Evolutionary conservation across 2,888 invertebrate species (phyloP), one percentile per base, ranked within the genome.

Genomic region (Neria commutata): DNA sequence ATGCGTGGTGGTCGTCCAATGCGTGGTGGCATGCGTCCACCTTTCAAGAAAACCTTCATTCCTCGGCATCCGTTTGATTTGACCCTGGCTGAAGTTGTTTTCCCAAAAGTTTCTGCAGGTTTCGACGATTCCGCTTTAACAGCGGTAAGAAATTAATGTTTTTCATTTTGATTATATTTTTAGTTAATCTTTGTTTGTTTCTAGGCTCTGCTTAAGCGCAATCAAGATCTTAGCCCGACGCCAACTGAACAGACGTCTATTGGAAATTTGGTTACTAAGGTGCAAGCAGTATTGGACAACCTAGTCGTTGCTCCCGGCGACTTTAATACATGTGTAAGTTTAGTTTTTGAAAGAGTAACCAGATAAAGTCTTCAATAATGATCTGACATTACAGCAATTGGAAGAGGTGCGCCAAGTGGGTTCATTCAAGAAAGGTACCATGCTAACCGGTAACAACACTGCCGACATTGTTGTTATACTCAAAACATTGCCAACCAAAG

Each of bases 331-430:
- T 98, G 97, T 81, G 97, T 97, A 85, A 88, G 93, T 89, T 11
- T n/a, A n/a, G n/a, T n/a, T n/a, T n/a, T n/a, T n/a, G n/a, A n/a
- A n/a, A n/a, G n/a, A n/a, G n/a, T n/a, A n/a, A n/a, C 29, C 29
- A 29, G 11, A 29, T 29, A 5, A n/a, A 11, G 29, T 29, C 29
- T 29, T 29, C 42, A 17, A 17, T 6, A 16, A 42, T 42, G 14
- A 42, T 17, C 42, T 8, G 19, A 8, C 40, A 26, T 52, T 80
- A 16, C 68, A 92, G 91, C 91, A 93, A 88, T 84, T 95, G 50
- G 94, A 95, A 76, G 98, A 98, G 82, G 95, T 97, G 0, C 87
- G 97, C 1, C 96, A 96, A 83, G 98, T 99, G 6, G 98, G 98
- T 0, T 95, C 98, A 0, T 98, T 95, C 81, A 98, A 98, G 81